phyloP scores from a whole-genome alignment of 2,113 vertebrate species.

The Menura novaehollandiae region DNA sequence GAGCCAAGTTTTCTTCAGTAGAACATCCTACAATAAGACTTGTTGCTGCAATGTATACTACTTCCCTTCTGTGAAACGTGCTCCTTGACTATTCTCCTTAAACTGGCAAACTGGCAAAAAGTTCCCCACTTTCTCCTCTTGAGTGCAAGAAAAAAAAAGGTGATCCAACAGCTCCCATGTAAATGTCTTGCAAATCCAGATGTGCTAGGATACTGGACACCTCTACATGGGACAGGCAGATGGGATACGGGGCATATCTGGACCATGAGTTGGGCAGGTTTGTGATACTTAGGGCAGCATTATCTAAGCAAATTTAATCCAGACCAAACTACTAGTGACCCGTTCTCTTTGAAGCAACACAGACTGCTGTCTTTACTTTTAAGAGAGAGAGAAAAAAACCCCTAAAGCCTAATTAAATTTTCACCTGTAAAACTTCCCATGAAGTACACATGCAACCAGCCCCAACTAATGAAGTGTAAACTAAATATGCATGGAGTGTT shows the following conservation, averaged over 20 bases:
- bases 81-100: not conserved
- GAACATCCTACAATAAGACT: not conserved
- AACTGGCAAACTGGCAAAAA: not conserved
- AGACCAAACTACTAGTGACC: not conserved
- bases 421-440: not conserved
- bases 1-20: not conserved
- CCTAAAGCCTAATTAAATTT: not conserved
- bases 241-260: not conserved
- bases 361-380: not conserved
- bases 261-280: not conserved
- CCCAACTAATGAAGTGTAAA: not conserved
- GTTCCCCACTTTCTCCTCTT: not conserved
- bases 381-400: not conserved
- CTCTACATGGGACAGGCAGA: not conserved
- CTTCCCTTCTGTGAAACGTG: not conserved
- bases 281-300: not conserved
- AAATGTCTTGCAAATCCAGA: not conserved
- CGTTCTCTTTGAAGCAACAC: not conserved
- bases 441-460: not conserved
- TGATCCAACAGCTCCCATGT: not conserved
- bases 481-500: not conserved
- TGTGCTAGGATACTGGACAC: not conserved
- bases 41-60: not conserved
- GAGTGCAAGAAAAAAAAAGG: not conserved
- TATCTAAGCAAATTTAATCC: not conserved